Conservation (phyloP, 1,140 invertebrate species). For the Bombus waltoni region DNA sequence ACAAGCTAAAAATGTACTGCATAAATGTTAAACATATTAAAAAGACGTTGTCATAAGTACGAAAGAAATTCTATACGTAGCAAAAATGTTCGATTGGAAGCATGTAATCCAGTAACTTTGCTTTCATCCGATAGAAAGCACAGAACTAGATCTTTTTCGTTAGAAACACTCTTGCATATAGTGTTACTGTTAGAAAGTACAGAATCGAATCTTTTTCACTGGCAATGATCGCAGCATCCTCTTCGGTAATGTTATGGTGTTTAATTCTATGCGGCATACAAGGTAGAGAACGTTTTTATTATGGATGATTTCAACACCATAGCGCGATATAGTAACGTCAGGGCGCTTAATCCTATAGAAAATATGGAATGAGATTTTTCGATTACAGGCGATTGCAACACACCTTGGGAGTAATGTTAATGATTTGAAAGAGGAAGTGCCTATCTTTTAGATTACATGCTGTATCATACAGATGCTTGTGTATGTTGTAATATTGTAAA, state of each 20-base stretch:
- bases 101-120: not conserved
- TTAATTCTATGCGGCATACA: not conserved
- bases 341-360: not conserved
- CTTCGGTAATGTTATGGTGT: not conserved
- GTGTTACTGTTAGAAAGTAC: not conserved
- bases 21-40: no score
- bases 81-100: not conserved
- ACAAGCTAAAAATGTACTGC: no score
- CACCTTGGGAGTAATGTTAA: slow-evolving; percentile 8
- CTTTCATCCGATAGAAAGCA: not conserved
- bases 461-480: slow-evolving; percentile 11
- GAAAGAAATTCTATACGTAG: no score
- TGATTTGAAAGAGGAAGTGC: slow-evolving; percentile 24
- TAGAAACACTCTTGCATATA: not conserved
- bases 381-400: not conserved
- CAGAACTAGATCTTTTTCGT: not conserved
- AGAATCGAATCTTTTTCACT: not conserved
- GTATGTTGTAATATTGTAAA: slow-evolving; percentile 19
- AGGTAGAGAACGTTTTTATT: not conserved
- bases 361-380: not conserved
- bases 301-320: not conserved
- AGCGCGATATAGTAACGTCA: not conserved
- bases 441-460: slow-evolving; percentile 13
- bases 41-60: no score
- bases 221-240: not conserved